A percentile compares a stretch with the other conserved stretches of the same genome.
Conservation (phyloP, 1,140 invertebrate genomes). For the Drosophila guanche region DNA sequence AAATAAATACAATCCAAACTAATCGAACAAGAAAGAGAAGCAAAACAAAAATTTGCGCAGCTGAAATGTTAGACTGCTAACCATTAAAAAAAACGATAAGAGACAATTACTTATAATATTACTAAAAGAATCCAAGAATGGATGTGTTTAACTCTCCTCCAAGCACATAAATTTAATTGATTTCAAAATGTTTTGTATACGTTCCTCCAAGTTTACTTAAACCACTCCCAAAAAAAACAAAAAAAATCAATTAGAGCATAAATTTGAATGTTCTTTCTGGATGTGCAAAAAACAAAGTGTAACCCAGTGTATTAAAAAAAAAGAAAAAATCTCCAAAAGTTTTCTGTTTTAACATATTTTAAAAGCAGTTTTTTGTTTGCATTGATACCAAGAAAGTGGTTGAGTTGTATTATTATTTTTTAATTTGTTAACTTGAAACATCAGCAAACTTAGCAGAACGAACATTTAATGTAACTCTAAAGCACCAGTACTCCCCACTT, state of each 20-base stretch:
- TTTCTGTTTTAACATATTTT: slow-evolving; percentile 30
- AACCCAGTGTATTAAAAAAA: slow-evolving; percentile 55
- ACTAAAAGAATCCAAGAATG: slow-evolving; percentile 26
- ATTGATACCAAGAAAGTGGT: slow-evolving; percentile 5
- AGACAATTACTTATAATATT: slow-evolving; percentile 34
- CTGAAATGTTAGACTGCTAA: slow-evolving; percentile 35
- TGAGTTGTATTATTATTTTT: slow-evolving; percentile 70
- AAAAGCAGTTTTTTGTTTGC: slow-evolving; percentile 12
- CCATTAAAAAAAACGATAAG: slow-evolving; percentile 21
- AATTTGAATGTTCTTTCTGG: slow-evolving; percentile 4
- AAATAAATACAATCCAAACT: slow-evolving; percentile 45
- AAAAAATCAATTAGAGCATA: slow-evolving; percentile 15
- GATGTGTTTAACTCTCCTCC: slow-evolving; percentile 51
- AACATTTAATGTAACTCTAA: slow-evolving; percentile 68
- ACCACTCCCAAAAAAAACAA: slow-evolving; percentile 4
- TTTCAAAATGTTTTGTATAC: slow-evolving; percentile 50
- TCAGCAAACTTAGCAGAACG: slow-evolving; percentile 26
- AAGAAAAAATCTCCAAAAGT: slow-evolving; percentile 2
- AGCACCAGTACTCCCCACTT: slow-evolving; percentile 17
- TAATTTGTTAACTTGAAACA: slow-evolving; percentile 58
- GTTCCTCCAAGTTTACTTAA: slow-evolving; percentile 60
- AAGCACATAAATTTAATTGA: slow-evolving; percentile 28
- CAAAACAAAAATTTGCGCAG: slow-evolving; percentile 42
- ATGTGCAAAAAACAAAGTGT: slow-evolving; percentile 21
- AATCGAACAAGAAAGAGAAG: slow-evolving; percentile 45